phyloP scores from a whole-genome alignment of 2,888 invertebrate species.

The Cenopis cana region DNA sequence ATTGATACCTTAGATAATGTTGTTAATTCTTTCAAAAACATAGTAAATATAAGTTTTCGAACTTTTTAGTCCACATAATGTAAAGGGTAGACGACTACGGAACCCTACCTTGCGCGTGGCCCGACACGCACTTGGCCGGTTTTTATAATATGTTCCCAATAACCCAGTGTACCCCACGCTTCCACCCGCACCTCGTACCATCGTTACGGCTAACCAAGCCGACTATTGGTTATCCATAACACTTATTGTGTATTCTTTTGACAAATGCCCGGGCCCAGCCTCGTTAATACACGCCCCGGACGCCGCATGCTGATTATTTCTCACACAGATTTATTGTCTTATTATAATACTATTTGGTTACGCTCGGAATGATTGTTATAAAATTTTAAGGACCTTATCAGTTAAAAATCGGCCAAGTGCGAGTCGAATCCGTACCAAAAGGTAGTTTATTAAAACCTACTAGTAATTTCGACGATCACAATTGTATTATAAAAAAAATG shows the following conservation, averaged over 20 bases:
- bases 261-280: constrained; percentile 70
- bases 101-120: too few species aligned
- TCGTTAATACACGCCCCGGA: constrained; percentile 62
- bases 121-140: too few species aligned
- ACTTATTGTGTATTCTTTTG: constrained; percentile 80
- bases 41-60: too few species aligned
- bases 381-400: not conserved
- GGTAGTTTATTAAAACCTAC: too few species aligned
- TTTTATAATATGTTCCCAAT: not conserved
- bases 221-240: constrained; percentile 82
- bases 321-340: constrained; percentile 62
- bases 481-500: too few species aligned
- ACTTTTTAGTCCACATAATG: too few species aligned
- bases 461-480: too few species aligned
- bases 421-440: too few species aligned
- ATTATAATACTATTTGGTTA: constrained; percentile 48
- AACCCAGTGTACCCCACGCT: constrained; percentile 53
- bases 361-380: constrained; percentile 19
- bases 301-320: constrained; percentile 62
- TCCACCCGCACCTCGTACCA: constrained; percentile 55
- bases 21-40: too few species aligned
- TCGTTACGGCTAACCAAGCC: constrained; percentile 75
- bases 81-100: too few species aligned
- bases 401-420: too few species aligned
- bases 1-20: too few species aligned